Evolutionary conservation across 1,140 invertebrate genomes (phyloP).

Genomic region (Drosophila pseudoananassae): DNA sequence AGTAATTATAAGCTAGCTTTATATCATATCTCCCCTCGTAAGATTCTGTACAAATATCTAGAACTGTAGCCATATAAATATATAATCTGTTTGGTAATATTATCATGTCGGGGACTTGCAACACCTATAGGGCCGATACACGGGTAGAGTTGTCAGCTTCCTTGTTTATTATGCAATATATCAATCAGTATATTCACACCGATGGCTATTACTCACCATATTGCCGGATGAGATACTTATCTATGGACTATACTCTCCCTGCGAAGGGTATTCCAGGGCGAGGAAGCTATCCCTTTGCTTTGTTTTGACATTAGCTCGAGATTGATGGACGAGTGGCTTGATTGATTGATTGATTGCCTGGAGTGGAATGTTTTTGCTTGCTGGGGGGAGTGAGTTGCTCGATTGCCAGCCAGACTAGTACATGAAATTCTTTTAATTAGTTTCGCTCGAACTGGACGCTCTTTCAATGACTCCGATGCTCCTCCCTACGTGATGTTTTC

Average conservation of each 20-base stretch:
- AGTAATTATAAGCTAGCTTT: too few species aligned
- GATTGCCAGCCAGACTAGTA: conserved; percentile 17
- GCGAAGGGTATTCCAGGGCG: conserved; percentile 23
- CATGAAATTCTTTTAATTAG: conserved; percentile 50
- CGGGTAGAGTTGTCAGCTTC: not conserved
- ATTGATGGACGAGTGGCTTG: conserved; percentile 52
- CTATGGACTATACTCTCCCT: conserved; percentile 39
- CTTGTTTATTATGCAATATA: conserved; percentile 40
- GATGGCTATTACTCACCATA: conserved; percentile 34
- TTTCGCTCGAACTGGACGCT: conserved; percentile 14
- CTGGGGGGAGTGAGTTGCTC: not conserved
- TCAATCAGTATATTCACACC: conserved; percentile 24
- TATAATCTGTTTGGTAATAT: too few species aligned
- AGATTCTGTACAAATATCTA: too few species aligned
- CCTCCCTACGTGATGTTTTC: conserved; percentile 35
- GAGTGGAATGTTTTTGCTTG: conserved; percentile 37
- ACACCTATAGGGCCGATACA: too few species aligned
- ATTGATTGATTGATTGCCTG: conserved; percentile 53
- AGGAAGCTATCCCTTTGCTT: conserved; percentile 16
- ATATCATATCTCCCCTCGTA: too few species aligned
- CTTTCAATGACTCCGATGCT: conserved; percentile 19
- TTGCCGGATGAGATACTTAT: conserved; percentile 37
- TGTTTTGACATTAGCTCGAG: conserved; percentile 52
- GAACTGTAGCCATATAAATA: too few species aligned
- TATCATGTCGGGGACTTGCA: too few species aligned